Evolutionary conservation across 2,113 vertebrate genomes (phyloP).

Genomic region (Grammomys dolichurus): DNA sequence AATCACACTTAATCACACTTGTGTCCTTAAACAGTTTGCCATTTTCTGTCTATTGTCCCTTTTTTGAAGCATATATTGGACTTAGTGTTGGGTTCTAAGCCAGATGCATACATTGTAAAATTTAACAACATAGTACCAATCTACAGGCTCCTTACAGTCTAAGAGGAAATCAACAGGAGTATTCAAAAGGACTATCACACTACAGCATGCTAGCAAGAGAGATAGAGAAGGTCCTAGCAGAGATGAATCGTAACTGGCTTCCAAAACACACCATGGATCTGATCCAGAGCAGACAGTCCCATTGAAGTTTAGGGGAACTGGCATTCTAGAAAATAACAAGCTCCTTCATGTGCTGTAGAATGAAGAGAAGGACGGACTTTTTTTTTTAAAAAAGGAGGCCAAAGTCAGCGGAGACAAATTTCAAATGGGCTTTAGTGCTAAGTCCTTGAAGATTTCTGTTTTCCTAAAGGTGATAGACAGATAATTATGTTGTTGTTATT

Average conservation of each 20-base stretch:
- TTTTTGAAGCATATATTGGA: conserved; percentile 3
- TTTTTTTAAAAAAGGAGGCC: background rate
- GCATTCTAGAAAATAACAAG: background rate
- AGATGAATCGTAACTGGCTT: background rate
- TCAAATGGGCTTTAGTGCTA: background rate
- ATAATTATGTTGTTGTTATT: background rate
- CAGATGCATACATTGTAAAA: background rate
- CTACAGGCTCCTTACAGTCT: background rate
- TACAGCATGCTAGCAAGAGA: background rate
- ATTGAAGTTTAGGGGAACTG: background rate
- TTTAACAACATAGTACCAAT: background rate
- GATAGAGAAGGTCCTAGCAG: background rate
- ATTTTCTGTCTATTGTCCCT: background rate
- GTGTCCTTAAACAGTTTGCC: background rate
- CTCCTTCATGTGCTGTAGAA: background rate
- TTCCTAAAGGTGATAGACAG: background rate
- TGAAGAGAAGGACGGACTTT: background rate
- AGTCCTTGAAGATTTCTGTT: background rate
- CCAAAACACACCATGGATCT: background rate
- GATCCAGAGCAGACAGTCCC: background rate
- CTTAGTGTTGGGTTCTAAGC: background rate
- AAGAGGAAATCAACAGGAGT: background rate
- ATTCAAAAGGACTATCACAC: background rate
- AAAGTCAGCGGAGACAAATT: background rate
- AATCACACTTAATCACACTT: too few relatives aligned